phyloP scores from a whole-genome alignment of 2,797 vertebrate species.

The Trematomus bernacchii region DNA sequence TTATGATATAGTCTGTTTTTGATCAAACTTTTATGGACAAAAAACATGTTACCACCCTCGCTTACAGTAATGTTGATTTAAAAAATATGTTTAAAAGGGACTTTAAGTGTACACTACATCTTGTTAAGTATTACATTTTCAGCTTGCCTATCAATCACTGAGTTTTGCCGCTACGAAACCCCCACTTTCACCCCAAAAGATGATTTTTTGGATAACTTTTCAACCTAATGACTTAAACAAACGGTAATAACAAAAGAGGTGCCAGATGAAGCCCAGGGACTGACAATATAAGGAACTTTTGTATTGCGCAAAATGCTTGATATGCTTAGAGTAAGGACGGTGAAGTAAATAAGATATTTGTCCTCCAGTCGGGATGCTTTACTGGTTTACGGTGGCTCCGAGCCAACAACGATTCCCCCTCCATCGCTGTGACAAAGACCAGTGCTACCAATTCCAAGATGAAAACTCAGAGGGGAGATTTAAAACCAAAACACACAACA shows the following conservation, averaged over 20 bases:
- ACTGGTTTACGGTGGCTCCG: not conserved
- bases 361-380: constrained; percentile 11
- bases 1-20: no score
- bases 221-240: no score
- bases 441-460: constrained; percentile 48
- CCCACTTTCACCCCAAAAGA: no score
- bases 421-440: constrained; percentile 52
- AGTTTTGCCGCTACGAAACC: no score
- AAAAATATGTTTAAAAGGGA: not conserved
- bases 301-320: not conserved
- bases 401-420: constrained; percentile 26
- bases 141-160: no score
- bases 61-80: not conserved
- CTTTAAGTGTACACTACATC: not conserved
- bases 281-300: not conserved
- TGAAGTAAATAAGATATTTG: constrained; percentile 3
- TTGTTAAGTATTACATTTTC: not conserved
- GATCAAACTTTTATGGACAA: no score
- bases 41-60: no score
- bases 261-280: no score
- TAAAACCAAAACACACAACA: constrained; percentile 34
- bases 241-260: no score
- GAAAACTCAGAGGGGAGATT: constrained; percentile 43
- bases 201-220: no score
- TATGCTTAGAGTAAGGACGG: not conserved